A percentile compares a stretch with the other conserved stretches of the same genome.
Conservation (phyloP, 2,888 invertebrate genomes). For the Muschampia staudingeri region DNA sequence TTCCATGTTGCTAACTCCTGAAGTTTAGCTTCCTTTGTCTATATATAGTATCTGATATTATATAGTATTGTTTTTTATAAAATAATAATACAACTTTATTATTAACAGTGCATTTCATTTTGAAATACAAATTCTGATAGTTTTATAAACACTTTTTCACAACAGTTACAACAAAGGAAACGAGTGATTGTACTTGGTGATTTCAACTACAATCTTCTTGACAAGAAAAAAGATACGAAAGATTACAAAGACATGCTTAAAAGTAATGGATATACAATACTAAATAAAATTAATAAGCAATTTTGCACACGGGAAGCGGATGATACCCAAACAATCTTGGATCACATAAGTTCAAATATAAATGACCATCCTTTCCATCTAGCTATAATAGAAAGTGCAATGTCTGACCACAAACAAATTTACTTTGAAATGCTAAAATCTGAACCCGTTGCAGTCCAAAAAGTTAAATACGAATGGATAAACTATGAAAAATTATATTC, state of each 20-base stretch:
- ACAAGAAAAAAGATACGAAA: neutral
- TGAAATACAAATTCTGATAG: conserved; percentile 35
- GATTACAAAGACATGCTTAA: conserved; percentile 46
- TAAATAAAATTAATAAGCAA: conserved; percentile 54
- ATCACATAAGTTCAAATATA: conserved; percentile 42
- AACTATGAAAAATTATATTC: conserved; percentile 43
- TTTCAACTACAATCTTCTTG: conserved; percentile 44
- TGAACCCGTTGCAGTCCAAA: conserved; percentile 12
- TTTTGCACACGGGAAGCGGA: conserved; percentile 55
- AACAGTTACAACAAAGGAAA: conserved; percentile 41
- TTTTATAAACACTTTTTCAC: conserved; percentile 40
- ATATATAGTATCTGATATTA: too few relatives aligned
- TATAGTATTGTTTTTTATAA: too few relatives aligned
- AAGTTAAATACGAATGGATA: conserved; percentile 46
- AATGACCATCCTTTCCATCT: conserved; percentile 26
- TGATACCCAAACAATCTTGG: conserved; percentile 47
- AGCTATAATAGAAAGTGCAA: conserved; percentile 53
- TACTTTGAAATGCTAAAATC: conserved; percentile 46
- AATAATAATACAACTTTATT: too few relatives aligned
- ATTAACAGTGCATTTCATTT: too few relatives aligned
- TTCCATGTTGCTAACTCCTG: too few relatives aligned
- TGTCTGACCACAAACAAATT: conserved; percentile 62
- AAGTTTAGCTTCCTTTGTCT: too few relatives aligned
- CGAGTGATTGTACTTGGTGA: conserved; percentile 49
- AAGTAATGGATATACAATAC: conserved; percentile 39